Conservation (phyloP, 2,797 vertebrate genomes). For the Melanotaenia boesemani region DNA sequence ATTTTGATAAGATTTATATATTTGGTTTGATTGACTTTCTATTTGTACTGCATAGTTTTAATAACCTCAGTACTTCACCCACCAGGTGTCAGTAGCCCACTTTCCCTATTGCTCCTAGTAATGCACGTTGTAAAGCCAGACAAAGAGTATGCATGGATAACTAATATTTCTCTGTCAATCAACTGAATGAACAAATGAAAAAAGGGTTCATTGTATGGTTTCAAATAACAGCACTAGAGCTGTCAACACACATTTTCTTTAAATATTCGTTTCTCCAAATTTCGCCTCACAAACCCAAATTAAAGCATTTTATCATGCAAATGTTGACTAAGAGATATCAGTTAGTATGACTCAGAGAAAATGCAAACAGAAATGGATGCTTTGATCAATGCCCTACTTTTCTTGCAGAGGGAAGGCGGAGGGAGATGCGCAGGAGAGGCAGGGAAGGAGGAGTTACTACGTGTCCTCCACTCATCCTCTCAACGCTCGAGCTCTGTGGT, state of each 20-base stretch:
- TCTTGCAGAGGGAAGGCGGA: conserved; percentile 50
- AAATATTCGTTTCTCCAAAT: not conserved
- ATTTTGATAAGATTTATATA: not conserved
- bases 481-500: conserved; percentile 33
- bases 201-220: not conserved
- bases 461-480: conserved; percentile 70
- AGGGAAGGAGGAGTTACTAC: conserved; percentile 67
- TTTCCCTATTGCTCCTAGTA: not conserved
- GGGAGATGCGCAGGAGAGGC: conserved; percentile 51
- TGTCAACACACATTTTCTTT: not conserved
- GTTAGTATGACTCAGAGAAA: not conserved
- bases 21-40: not conserved
- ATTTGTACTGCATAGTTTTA: conserved; percentile 5
- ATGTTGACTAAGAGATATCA: conserved; percentile 6
- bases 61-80: conserved; percentile 36
- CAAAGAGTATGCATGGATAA: conserved; percentile 32
- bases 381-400: conserved; percentile 67
- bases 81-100: conserved; percentile 71
- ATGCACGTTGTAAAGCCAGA: conserved; percentile 15
- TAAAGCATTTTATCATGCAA: not conserved
- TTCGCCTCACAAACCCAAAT: not conserved
- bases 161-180: not conserved
- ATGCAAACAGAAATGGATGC: conserved; percentile 5
- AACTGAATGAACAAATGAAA: conserved; percentile 1
- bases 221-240: not conserved